Evolutionary conservation across 2,888 invertebrate genomes (phyloP).

Genomic region (Tetramorium bicarinatum): DNA sequence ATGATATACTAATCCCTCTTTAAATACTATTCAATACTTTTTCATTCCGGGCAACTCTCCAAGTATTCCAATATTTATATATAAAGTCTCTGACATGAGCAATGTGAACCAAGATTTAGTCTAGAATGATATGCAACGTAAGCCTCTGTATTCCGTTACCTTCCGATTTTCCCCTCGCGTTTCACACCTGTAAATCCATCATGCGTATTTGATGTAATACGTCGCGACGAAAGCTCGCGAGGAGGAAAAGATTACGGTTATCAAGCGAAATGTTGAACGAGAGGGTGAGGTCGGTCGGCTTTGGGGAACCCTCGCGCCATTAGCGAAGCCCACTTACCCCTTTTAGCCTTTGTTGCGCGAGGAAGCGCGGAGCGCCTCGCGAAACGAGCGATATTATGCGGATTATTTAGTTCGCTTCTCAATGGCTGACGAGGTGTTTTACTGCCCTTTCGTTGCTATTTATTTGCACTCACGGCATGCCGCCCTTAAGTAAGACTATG

Average conservation of each 20-base stretch:
- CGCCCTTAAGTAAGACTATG: constrained; percentile 41
- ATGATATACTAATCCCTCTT: neutral
- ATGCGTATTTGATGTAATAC: constrained; percentile 16
- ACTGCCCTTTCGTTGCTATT: constrained; percentile 52
- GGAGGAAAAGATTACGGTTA: constrained; percentile 49
- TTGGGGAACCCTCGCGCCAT: constrained; percentile 55
- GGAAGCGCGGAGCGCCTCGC: constrained; percentile 44
- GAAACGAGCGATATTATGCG: constrained; percentile 58
- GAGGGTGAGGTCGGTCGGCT: constrained; percentile 41
- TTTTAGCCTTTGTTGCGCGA: constrained; percentile 51
- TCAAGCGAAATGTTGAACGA: constrained; percentile 30
- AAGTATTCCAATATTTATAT: neutral
- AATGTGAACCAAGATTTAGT: constrained; percentile 18
- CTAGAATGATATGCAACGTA: neutral
- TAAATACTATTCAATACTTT: neutral
- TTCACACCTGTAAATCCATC: neutral
- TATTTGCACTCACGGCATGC: constrained; percentile 39
- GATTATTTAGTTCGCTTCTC: constrained; percentile 53
- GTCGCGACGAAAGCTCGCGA: constrained; percentile 28
- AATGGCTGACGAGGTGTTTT: constrained; percentile 52
- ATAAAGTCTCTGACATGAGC: neutral
- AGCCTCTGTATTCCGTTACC: neutral
- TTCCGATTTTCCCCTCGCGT: neutral
- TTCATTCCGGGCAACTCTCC: neutral
- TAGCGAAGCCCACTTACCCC: constrained; percentile 53